Evolutionary conservation across 2,888 invertebrate species (phyloP).

Genomic region (Ochropacha duplaris): DNA sequence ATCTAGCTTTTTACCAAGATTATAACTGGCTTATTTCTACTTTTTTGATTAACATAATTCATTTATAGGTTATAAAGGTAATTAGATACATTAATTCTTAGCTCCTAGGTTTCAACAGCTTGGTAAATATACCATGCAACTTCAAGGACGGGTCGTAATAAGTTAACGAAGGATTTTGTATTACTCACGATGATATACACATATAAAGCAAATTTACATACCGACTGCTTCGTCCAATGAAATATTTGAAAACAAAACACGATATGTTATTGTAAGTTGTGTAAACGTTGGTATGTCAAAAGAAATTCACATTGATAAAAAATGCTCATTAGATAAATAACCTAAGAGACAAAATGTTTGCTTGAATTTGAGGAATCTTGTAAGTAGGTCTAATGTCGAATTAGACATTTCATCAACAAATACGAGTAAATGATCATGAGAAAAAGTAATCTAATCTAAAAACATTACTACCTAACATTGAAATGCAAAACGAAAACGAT

Average conservation of each 20-base stretch:
- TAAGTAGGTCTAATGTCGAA: background rate
- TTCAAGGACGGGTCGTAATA: background rate
- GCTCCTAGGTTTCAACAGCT: background rate
- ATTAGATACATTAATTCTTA: background rate
- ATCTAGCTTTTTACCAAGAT: background rate
- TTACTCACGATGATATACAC: conserved; percentile 41
- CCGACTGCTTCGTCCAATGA: conserved; percentile 77
- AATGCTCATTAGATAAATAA: background rate
- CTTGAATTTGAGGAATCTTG: too few relatives aligned
- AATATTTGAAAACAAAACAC: conserved; percentile 72
- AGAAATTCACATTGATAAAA: conserved; percentile 1
- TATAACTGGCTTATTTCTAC: background rate
- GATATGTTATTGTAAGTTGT: conserved; percentile 56
- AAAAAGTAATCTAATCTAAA: conserved; percentile 23
- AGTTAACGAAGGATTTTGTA: conserved; percentile 43
- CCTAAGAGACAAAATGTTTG: background rate
- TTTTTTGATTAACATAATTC: background rate
- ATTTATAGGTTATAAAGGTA: background rate
- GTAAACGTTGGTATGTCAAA: conserved; percentile 17
- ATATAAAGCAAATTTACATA: conserved; percentile 66
- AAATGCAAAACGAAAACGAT: conserved; percentile 1
- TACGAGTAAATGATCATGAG: conserved; percentile 13
- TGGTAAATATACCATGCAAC: background rate
- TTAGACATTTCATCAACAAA: conserved; percentile 4
- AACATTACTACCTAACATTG: conserved; percentile 4